Conservation (phyloP, 2,113 vertebrate genomes). For the Sigmodon hispidus region DNA sequence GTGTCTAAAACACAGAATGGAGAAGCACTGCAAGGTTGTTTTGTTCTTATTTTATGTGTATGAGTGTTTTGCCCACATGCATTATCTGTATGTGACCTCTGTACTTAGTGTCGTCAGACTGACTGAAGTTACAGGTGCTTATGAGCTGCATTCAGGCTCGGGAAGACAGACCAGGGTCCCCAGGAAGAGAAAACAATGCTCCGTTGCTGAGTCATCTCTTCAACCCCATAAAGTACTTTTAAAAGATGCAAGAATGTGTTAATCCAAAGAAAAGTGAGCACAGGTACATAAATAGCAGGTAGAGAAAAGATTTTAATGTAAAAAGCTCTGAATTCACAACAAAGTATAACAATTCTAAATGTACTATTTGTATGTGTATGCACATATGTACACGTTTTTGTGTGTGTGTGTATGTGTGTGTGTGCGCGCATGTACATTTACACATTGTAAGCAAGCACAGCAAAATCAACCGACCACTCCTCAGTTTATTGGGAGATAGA, state of each 20-base stretch:
- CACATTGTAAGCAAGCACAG: not conserved
- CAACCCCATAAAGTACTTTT: not conserved
- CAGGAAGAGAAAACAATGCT: not conserved
- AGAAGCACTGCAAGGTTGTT: not conserved
- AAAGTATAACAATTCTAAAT: not conserved
- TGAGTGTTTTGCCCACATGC: not conserved
- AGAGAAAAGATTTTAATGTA: not conserved
- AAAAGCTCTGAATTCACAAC: not conserved
- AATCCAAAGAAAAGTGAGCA: not conserved
- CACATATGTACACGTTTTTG: no score
- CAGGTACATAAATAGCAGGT: not conserved
- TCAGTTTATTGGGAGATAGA: not conserved
- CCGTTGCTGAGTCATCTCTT: not conserved
- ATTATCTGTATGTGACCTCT: no score
- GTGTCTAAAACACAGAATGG: not conserved
- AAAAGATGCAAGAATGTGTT: not conserved
- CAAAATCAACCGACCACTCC: not conserved
- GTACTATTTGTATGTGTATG: not conserved
- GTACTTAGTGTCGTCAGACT: not conserved
- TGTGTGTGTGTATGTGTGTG: not conserved
- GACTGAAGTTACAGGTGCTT: not conserved
- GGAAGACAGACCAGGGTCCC: not conserved
- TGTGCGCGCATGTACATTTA: not conserved
- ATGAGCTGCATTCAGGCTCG: not conserved
- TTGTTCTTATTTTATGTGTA: no score